Conservation (phyloP, 2,113 vertebrate genomes). For the Callorhinus ursinus region DNA sequence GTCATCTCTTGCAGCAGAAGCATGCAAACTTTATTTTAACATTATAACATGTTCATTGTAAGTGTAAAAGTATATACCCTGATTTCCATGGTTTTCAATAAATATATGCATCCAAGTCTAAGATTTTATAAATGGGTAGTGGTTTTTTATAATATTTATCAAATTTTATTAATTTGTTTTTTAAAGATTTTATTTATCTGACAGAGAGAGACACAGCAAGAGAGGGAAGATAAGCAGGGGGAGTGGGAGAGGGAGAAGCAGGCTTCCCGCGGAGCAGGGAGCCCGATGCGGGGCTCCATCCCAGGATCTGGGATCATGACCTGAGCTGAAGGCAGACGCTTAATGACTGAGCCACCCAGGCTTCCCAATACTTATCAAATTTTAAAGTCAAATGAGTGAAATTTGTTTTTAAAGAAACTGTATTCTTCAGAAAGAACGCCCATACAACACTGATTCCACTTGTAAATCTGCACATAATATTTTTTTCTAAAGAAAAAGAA, state of each 20-base stretch:
- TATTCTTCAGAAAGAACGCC: not conserved
- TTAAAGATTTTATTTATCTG: too few species aligned
- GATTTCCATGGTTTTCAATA: not conserved
- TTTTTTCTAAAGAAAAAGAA: not conserved
- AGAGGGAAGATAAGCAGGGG: too few species aligned
- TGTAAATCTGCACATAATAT: not conserved
- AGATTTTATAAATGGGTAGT: not conserved
- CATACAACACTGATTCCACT: constrained; percentile 8
- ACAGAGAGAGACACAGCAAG: too few species aligned
- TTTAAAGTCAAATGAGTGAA: constrained; percentile 45
- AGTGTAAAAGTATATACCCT: not conserved
- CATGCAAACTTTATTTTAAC: not conserved
- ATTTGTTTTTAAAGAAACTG: constrained; percentile 24
- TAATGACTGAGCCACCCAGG: too few species aligned
- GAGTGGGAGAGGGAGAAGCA: too few species aligned
- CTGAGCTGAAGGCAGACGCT: too few species aligned
- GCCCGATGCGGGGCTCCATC: too few species aligned
- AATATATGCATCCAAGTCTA: not conserved
- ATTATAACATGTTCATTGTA: not conserved
- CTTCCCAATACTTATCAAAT: not conserved
- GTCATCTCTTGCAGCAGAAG: not conserved
- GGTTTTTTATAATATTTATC: not conserved
- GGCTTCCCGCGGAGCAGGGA: too few species aligned
- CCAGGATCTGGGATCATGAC: too few species aligned
- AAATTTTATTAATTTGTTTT: too few species aligned